Conservation (phyloP, 2,888 invertebrate genomes). For the Plemyria rubiginata region DNA sequence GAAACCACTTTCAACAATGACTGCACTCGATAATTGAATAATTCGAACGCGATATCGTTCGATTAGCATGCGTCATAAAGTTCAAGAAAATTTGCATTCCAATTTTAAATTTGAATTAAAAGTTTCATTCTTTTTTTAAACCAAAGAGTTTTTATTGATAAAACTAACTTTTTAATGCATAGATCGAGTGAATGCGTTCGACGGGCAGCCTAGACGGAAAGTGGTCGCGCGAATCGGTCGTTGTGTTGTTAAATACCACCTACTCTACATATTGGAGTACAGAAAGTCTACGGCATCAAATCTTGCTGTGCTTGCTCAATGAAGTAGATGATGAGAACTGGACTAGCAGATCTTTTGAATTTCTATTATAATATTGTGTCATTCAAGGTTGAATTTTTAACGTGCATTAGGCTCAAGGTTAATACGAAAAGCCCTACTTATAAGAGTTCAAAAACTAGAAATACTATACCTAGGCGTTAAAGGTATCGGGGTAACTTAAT, state of each 20-base stretch:
- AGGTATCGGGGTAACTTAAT: too few species aligned
- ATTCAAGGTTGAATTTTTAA: constrained; percentile 29
- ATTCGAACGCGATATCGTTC: constrained; percentile 41
- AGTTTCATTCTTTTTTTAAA: not conserved
- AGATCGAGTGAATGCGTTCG: constrained; percentile 66
- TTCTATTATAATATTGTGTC: constrained; percentile 21
- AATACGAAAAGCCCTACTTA: not conserved
- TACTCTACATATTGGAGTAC: constrained; percentile 76
- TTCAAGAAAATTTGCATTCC: constrained; percentile 48
- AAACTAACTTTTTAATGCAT: constrained; percentile 57
- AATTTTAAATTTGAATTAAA: constrained; percentile 41
- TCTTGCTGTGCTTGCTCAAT: constrained; percentile 32
- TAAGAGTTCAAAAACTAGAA: not conserved
- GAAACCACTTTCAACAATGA: constrained; percentile 64
- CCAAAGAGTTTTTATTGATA: constrained; percentile 17
- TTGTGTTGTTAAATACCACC: constrained; percentile 80
- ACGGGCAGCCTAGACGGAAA: constrained; percentile 68
- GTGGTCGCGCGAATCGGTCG: constrained; percentile 74
- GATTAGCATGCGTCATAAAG: constrained; percentile 42
- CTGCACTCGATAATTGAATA: constrained; percentile 64
- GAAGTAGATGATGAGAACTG: constrained; percentile 21
- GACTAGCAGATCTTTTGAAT: constrained; percentile 14
- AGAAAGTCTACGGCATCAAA: constrained; percentile 54
- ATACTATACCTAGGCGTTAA: too few species aligned
- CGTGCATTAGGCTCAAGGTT: too few species aligned